Evolutionary conservation across 2,797 vertebrate genomes (phyloP).

Genomic region (Tragopan temminckii): DNA sequence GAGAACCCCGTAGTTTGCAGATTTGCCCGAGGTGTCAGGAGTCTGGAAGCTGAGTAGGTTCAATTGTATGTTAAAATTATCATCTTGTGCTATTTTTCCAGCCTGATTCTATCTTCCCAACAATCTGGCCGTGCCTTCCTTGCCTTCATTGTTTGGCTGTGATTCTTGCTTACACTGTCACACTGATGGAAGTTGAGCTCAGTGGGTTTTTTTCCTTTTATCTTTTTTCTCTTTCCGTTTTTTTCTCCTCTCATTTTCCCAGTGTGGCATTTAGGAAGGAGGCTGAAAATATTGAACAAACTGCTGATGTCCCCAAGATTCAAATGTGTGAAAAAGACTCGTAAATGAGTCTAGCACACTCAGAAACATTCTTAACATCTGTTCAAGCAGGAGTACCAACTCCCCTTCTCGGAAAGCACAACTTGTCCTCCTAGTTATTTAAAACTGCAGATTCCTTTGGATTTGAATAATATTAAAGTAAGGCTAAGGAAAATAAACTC

Average conservation of each 20-base stretch:
- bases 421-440: conserved; percentile 65
- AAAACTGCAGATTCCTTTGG: conserved; percentile 40
- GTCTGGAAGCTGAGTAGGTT: conserved; percentile 39
- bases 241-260: conserved; percentile 4
- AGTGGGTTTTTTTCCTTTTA: not conserved
- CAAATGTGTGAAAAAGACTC: conserved; percentile 72
- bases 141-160: conserved; percentile 22
- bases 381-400: conserved; percentile 56
- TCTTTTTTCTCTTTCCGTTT: not conserved
- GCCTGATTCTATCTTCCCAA: conserved; percentile 28
- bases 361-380: conserved; percentile 70
- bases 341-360: conserved; percentile 75
- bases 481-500: conserved; percentile 20
- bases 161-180: conserved; percentile 30
- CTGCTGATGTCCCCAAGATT: conserved; percentile 66
- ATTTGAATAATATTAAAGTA: conserved; percentile 31
- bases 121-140: conserved; percentile 15
- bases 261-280: conserved; percentile 52
- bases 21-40: not conserved
- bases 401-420: conserved; percentile 67
- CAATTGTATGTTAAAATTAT: conserved; percentile 10
- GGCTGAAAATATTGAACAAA: conserved; percentile 74
- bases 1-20: conserved; percentile 14
- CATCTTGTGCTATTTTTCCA: conserved; percentile 20
- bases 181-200: not conserved